Base-by-base conservation (phyloP, 2,888 invertebrate species). In the Limnephilus rhombicus region DNA sequence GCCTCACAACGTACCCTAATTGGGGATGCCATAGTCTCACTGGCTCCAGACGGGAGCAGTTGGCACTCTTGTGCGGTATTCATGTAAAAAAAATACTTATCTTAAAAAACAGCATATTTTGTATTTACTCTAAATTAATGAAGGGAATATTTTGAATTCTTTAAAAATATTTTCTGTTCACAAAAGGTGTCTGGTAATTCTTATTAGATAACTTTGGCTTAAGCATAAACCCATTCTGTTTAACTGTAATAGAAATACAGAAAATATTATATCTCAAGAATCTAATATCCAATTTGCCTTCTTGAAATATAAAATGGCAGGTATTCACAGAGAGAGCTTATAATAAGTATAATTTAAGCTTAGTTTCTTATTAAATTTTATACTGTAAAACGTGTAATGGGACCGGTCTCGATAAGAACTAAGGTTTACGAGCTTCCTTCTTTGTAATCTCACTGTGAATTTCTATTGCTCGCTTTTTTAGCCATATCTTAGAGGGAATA, bases 371-470 rank as follows among this genome's bases (percentile, higher is more conserved):
- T 86, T 86, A 86, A 86, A 86, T 86, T 86, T 86, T 29, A 86
- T 82, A 15, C 85, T 41, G 85, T 37, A 45, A 86, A 86, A 86
- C 85, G 85, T 86, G 85, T 86, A 86, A 86, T 86, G 85, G 85
- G 41, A 41, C 85, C 85, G 45, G 24, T 86, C 85, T 86, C 85
- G 85, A 86, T 86, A 86, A 86, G 85, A 86, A 86, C n/a, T 86
- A 29, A 41, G 41, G 85, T 86, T 86, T 86, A 86, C 85, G 85
- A 45, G 45, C 29, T 86, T 45, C 45, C 41, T 86, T 86, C 85
- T 41, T 45, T 86, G 85, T 45, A 86, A 45, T 45, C 13, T 82
- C 82, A 82, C 82, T 31, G 34, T 34, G 29, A 15, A 82, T 82
- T 82, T 82, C 82, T 82, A 34, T 82, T 34, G 34, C 85, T 41